phyloP scores from a whole-genome alignment of 2,797 vertebrate species.

The Simalia tracyae region DNA sequence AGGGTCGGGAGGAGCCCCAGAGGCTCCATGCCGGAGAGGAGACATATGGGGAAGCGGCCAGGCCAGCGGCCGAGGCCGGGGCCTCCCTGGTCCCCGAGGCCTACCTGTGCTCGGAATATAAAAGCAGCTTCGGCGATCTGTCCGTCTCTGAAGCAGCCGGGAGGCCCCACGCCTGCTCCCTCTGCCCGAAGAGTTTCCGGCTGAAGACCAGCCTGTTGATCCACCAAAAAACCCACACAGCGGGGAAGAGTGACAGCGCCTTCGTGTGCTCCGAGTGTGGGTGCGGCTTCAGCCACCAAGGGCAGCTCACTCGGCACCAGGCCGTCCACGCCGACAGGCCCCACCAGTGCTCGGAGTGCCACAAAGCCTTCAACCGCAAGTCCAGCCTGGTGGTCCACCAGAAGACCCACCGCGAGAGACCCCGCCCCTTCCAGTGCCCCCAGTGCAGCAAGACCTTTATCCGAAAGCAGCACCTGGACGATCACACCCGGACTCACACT shows the following conservation, averaged over 20 bases:
- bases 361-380: slow-evolving; percentile 33
- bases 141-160: fast-evolving
- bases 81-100: background rate
- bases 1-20: background rate
- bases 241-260: slow-evolving; percentile 3
- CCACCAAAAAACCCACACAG: slow-evolving; percentile 8
- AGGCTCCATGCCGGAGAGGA: background rate
- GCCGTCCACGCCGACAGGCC: slow-evolving; percentile 24
- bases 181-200: slow-evolving; percentile 28
- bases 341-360: slow-evolving; percentile 24
- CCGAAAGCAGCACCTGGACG: slow-evolving; percentile 30
- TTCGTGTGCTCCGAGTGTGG: slow-evolving; percentile 17
- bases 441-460: slow-evolving; percentile 35
- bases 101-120: background rate
- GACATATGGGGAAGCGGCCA: background rate
- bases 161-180: background rate
- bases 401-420: slow-evolving; percentile 22
- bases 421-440: slow-evolving; percentile 22
- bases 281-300: slow-evolving; percentile 31
- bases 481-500: slow-evolving; percentile 22
- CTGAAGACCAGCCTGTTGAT: slow-evolving; percentile 28
- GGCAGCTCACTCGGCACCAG: slow-evolving; percentile 24
- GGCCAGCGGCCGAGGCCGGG: fast-evolving
- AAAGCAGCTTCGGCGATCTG: background rate
- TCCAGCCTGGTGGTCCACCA: slow-evolving; percentile 35